Evolutionary conservation across 2,113 vertebrate species (phyloP).

Genomic region (Pycnonotus jocosus): DNA sequence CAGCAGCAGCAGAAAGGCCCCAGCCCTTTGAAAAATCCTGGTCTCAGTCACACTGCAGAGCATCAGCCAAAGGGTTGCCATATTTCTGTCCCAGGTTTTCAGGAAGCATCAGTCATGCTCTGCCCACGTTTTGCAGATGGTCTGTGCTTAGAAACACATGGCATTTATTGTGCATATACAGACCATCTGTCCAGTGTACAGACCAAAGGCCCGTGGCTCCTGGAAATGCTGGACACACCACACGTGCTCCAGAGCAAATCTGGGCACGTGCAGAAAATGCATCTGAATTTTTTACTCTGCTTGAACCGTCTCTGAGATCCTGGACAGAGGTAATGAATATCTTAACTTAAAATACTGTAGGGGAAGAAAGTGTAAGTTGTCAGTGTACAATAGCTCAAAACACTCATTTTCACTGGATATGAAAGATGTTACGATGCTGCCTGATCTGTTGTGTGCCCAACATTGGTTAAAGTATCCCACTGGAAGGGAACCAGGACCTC

Average conservation of each 20-base stretch:
- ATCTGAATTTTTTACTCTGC: not conserved
- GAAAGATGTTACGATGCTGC: not conserved
- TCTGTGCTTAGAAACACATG: constrained; percentile 11
- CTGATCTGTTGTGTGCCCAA: not conserved
- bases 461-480: not conserved
- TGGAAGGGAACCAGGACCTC: not conserved
- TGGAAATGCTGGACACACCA: not conserved
- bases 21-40: constrained; percentile 11
- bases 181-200: not conserved
- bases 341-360: not conserved
- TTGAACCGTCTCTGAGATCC: not conserved
- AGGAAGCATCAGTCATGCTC: not conserved
- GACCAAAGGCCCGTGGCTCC: not conserved
- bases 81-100: constrained; percentile 27
- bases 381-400: not conserved
- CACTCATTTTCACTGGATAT: not conserved
- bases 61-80: not conserved
- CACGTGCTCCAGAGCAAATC: not conserved
- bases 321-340: not conserved
- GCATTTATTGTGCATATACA: constrained; percentile 10
- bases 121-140: not conserved
- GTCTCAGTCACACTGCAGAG: not conserved
- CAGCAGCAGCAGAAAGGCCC: not conserved
- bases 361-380: not conserved
- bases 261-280: not conserved